phyloP scores from a whole-genome alignment of 2,888 invertebrate species.

The Lasioglossum zephyrum region DNA sequence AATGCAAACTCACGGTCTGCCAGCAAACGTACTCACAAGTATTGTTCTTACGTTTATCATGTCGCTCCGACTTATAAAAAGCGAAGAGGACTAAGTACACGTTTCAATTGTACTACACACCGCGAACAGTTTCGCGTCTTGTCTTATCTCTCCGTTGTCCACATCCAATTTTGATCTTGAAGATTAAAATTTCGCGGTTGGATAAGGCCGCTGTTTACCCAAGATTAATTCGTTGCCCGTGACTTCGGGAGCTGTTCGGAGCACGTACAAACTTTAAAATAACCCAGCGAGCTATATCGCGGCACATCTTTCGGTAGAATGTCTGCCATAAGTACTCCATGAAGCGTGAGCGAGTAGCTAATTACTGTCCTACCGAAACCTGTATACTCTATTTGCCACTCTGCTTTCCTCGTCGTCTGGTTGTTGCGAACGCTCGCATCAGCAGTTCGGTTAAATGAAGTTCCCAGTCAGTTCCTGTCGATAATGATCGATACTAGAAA shows the following conservation, averaged over 20 bases:
- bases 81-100: background rate
- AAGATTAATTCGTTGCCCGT: conserved; percentile 3
- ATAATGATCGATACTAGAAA: conserved; percentile 25
- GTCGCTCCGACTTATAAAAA: background rate
- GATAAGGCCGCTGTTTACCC: background rate
- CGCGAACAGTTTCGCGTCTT: background rate
- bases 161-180: background rate
- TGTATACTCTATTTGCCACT: background rate
- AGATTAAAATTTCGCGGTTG: background rate
- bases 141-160: background rate
- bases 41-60: background rate
- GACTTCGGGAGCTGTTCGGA: background rate
- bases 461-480: conserved; percentile 18
- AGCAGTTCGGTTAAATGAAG: conserved; percentile 43
- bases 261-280: background rate
- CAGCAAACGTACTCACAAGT: too few species aligned
- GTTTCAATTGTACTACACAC: background rate
- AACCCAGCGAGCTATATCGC: background rate
- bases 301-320: background rate
- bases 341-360: conserved; percentile 30
- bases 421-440: conserved; percentile 43
- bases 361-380: conserved; percentile 42
- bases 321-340: background rate
- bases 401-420: conserved; percentile 4
- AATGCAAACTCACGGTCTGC: too few species aligned